Base-by-base conservation (phyloP, 2,113 vertebrate species). In the Fregata magnificens region DNA sequence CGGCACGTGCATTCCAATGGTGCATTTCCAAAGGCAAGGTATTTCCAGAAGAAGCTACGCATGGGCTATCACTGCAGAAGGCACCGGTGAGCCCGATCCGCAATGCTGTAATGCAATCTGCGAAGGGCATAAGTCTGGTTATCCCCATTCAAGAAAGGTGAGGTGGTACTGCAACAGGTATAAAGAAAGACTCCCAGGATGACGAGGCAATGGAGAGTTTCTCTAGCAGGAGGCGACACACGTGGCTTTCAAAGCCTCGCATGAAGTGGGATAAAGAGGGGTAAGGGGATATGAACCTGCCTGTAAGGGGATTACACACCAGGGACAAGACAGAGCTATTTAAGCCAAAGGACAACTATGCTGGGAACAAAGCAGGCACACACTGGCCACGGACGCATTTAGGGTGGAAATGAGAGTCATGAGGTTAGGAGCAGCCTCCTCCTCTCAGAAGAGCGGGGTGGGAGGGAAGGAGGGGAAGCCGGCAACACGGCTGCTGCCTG, bases 351-450 rank as follows among this genome's bases (percentile, higher is more conserved):
- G 50, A 73, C 80, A 86, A 17, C 13, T 31, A 24, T 1, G 4
- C 44, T 45, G 65, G 72, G 61, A 86, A 18, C 81, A 73, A 65
- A 86, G 83, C 0, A 0, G 26, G 49, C 5, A 2, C 47, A 21
- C 0, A 0, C 34, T n/a, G 63, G 66, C 26, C 38, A 16, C 0
- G 11, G 40, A 26, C 21, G 6, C 15, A 10, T 25, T 24, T 36
- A 31, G 45, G 72, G 45, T 74, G 72, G 14, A 86, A 86, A 84
- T 21, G 28, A 69, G 72, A 74, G 36, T 4, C 31, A 31, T 3
- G 59, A 91, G 32, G 52, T 26, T n/a, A 38, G 22, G 19, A 76
- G 52, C 56, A 29, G 71, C 44, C 34, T 56, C 34, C 49, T 92
- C 58, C n/a, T 38, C 66, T 36, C 0, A 2, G 42, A 21, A 36